Conservation (phyloP, 2,797 vertebrate species). For the Catamblyrhynchus diadema region DNA sequence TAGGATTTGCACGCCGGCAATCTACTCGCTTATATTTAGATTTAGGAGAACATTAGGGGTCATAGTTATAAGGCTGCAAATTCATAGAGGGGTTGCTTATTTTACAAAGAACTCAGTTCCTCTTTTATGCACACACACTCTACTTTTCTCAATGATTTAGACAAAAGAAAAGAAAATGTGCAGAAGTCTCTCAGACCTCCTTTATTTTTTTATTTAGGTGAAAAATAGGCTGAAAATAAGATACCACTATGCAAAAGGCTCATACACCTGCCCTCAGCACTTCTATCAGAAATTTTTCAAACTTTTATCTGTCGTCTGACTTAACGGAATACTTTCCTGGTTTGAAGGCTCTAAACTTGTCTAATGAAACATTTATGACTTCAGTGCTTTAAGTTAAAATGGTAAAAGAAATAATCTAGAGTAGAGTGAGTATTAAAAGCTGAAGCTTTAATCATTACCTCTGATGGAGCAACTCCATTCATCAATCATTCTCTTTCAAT, state of each 20-base stretch:
- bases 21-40: neutral
- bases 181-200: neutral
- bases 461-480: neutral
- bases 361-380: conserved; percentile 13
- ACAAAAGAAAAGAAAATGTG: neutral
- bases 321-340: neutral
- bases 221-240: neutral
- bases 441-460: neutral
- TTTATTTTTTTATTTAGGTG: neutral
- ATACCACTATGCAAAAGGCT: neutral
- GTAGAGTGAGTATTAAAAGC: neutral
- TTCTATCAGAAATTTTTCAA: neutral
- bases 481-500: conserved; percentile 43
- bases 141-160: neutral
- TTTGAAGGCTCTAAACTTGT: neutral
- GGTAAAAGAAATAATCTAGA: neutral
- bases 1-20: no score
- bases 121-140: neutral
- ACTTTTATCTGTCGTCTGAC: neutral
- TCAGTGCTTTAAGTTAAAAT: neutral
- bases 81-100: neutral
- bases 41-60: neutral
- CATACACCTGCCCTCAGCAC: neutral
- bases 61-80: neutral
- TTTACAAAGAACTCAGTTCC: neutral